Base-by-base conservation (phyloP, 2,797 vertebrate species). In the Brotula barbata region DNA sequence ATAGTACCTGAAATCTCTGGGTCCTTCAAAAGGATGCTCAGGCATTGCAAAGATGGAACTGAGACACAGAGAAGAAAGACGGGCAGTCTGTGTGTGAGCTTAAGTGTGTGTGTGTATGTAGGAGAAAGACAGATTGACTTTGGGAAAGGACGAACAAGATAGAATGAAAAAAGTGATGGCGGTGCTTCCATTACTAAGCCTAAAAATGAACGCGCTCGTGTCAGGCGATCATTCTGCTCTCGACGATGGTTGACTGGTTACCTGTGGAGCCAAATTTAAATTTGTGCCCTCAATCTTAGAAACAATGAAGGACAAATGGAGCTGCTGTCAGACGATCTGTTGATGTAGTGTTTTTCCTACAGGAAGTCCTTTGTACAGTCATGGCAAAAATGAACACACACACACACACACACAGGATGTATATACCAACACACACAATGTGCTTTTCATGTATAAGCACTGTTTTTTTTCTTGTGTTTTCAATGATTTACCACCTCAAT, bases 181-280 rank as follows among this genome's bases (percentile, higher is more conserved):
- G 31, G 3, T 34, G 44, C 16, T 58, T 58, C 34, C 16, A n/a
- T 51, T 33, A 19, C 57, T 19, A 14, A 58, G 43, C 15, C 23
- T 49, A 47, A 54, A 69, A 51, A 51, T 22, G 17, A 48, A 9
- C 6, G 17, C 16, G 20, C 45, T 48, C 25, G 13, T 50, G 5
- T 49, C 50, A 37, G 42, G 8, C 25, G 28, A 44, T 51, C n/a
- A 37, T 52, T 49, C 16, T 19, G 52, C 50, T 65, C 42, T 48
- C 41, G 48, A 33, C 23, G 15, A 65, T 52, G 36, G 61, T 37
- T 21, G 45, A 48, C 16, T 28, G 46, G 21, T 34, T 11, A 34
- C 50, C 39, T 60, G 7, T 46, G n/a, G 51, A 54, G 59, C 17
- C 58, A 66, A 52, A 65, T 58, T 57, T 39, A 28, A 64, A 71